Conservation (phyloP, 2,888 invertebrate genomes). For the Tinea pellionella region DNA sequence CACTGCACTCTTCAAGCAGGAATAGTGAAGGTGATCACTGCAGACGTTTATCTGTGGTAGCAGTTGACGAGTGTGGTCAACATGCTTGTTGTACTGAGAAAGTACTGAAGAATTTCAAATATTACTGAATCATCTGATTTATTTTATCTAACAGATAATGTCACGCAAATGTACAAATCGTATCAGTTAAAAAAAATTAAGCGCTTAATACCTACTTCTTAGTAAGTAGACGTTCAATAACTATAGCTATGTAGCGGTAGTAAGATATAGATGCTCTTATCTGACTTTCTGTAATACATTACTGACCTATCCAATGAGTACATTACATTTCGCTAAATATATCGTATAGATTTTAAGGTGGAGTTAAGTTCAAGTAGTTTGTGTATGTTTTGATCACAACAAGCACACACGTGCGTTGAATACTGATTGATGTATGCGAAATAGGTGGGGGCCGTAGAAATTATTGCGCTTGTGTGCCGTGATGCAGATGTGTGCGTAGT, state of each 20-base stretch:
- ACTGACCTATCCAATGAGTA: constrained; percentile 55
- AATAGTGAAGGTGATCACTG: too few relatives aligned
- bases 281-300: constrained; percentile 34
- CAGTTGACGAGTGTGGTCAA: too few relatives aligned
- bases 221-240: neutral
- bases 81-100: too few relatives aligned
- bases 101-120: too few relatives aligned
- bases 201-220: neutral
- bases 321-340: constrained; percentile 45
- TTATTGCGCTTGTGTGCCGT: neutral
- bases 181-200: neutral
- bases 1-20: too few relatives aligned
- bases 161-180: too few relatives aligned
- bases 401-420: constrained; percentile 24
- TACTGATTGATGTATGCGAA: constrained; percentile 18
- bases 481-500: neutral
- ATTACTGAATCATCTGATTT: neutral
- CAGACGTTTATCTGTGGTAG: too few relatives aligned
- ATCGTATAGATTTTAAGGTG: constrained; percentile 18
- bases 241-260: neutral
- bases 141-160: neutral
- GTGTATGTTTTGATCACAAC: neutral
- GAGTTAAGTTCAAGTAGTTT: neutral
- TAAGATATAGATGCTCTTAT: constrained; percentile 16
- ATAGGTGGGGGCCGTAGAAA: constrained; percentile 23